Conservation (phyloP, 2,888 invertebrate genomes). For the Cacoxenus indagator region DNA sequence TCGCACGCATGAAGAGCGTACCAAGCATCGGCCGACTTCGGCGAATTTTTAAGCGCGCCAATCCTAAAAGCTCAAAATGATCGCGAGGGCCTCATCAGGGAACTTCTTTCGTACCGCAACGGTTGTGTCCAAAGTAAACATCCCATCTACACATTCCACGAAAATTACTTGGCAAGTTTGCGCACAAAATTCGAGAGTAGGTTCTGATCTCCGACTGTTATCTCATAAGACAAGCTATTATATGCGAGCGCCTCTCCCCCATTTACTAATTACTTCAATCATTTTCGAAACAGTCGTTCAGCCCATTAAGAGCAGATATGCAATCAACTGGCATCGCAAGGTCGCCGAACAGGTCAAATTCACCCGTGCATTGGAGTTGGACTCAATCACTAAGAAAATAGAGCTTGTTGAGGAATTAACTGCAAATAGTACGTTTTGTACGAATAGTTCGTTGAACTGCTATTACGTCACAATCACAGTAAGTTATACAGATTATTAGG, state of each 20-base stretch:
- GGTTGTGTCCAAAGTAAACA: not conserved
- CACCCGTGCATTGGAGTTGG: not conserved
- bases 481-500: not conserved
- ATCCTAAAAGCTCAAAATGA: not conserved
- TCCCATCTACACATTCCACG: not conserved
- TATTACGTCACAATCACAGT: not conserved
- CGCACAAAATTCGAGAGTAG: not conserved
- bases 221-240: too few species aligned
- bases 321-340: not conserved
- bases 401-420: not conserved
- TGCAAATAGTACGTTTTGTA: not conserved
- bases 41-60: not conserved
- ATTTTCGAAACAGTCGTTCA: too few species aligned
- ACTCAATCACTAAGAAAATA: not conserved
- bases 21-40: not conserved
- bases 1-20: not conserved
- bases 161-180: not conserved
- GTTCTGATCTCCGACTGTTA: not conserved
- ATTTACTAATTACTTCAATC: too few species aligned
- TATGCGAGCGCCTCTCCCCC: too few species aligned
- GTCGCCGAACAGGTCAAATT: not conserved
- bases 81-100: not conserved
- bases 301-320: not conserved
- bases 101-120: not conserved
- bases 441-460: not conserved